Evolutionary conservation across 2,888 invertebrate species (phyloP).

Genomic region (Drosophila robusta): DNA sequence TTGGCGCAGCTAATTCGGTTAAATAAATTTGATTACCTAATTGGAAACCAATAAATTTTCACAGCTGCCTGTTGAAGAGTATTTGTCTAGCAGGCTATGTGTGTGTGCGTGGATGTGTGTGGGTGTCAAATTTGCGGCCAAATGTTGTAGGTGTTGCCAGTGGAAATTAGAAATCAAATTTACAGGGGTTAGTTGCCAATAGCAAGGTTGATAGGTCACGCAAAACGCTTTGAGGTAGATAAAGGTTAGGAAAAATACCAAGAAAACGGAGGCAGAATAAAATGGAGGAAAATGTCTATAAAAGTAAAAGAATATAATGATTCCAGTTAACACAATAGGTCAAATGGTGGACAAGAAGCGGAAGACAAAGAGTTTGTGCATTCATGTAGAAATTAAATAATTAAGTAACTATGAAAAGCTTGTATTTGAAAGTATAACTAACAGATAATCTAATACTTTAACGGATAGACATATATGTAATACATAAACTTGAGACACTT

Average conservation of each 20-base stretch:
- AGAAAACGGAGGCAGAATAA: not conserved
- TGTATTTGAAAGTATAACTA: too few species aligned
- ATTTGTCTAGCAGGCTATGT: slow-evolving; percentile 39
- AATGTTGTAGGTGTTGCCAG: slow-evolving; percentile 41
- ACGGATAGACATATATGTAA: too few species aligned
- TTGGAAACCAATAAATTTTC: slow-evolving; percentile 77
- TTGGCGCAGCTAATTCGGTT: slow-evolving; percentile 59
- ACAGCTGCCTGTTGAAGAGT: slow-evolving; percentile 38
- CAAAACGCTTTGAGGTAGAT: not conserved
- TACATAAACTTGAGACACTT: too few species aligned
- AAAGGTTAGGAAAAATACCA: not conserved
- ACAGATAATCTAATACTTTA: too few species aligned
- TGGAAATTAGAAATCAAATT: slow-evolving; percentile 11
- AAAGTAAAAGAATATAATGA: too few species aligned
- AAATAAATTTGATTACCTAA: slow-evolving; percentile 76
- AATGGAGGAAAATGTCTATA: not conserved
- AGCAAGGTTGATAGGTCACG: not conserved
- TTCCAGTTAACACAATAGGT: too few species aligned
- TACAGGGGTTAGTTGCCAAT: not conserved
- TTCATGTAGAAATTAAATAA: too few species aligned
- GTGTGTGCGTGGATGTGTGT: slow-evolving; percentile 2
- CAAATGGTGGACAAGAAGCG: too few species aligned
- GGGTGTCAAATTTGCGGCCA: slow-evolving; percentile 33
- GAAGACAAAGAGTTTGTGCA: too few species aligned
- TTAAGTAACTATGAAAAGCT: too few species aligned